Base-by-base conservation (phyloP, 2,888 invertebrate genomes). In the Carpatolechia fugitivella region DNA sequence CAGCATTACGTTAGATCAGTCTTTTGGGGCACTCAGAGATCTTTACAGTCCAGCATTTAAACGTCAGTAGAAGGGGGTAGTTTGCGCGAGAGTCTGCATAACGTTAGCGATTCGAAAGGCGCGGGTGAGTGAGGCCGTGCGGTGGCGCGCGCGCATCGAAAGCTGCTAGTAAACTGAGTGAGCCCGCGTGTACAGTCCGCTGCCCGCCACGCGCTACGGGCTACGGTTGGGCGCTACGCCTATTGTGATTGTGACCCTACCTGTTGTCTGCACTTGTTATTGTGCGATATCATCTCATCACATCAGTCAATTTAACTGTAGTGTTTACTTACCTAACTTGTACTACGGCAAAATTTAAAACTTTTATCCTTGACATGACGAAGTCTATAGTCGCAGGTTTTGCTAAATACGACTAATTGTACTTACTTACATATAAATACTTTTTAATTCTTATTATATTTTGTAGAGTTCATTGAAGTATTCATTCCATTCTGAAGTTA, bases 81-180 rank as follows among this genome's bases (percentile, higher is more conserved):
- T 46, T 44, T 64, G 64, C 72, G 75, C 72, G 71, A 61, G 60
- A 61, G 57, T 70, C 71, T 68, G 65, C 78, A 79, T 80, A 67
- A 64, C 71, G 70, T 70, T 69, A 67, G 68, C 60, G 64, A 57
- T 67, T 68, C 56, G 62, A 65, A 69, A 66, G 63, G 62, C 64
- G 72, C 70, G 69, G 55, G 51, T 52, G 54, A 8, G 56, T 56
- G 46, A 55, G 56, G 68, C 85, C 40, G 40, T 8, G 40, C 40
- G 40, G 84, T 88, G 40, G 84, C 88, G 88, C 81, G 79, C 69
- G 76, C 88, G 85, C 88, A 82, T 60, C 76, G 78, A 79, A 80
- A 80, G 88, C 80, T 78, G 73, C 70, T 72, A 65, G 68, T 66
- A 69, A 67, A 87, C 87, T 86, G 87, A 84, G 61, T 64, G 16